Evolutionary conservation across 2,797 vertebrate species (phyloP).

Genomic region (Chelon labrosus): DNA sequence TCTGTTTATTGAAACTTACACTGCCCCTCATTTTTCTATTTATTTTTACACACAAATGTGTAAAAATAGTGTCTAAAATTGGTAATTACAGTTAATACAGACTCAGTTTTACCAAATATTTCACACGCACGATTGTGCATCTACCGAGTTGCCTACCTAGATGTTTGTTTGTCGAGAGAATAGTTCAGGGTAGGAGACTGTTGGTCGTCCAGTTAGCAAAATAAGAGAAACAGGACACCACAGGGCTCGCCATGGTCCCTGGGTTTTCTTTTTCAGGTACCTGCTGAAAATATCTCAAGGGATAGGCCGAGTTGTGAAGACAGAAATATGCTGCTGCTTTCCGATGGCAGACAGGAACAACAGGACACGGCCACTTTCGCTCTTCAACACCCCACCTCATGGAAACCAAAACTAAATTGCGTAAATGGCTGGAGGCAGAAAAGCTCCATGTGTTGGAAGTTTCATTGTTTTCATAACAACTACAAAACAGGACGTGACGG

Average conservation of each 20-base stretch:
- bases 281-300: constrained; percentile 83
- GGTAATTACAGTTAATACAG: neutral
- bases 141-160: neutral
- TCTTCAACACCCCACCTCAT: constrained; percentile 26
- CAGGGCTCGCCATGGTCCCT: constrained; percentile 54
- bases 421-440: constrained; percentile 14
- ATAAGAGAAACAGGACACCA: constrained; percentile 72
- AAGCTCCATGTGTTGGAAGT: constrained; percentile 8
- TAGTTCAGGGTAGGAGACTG: constrained; percentile 16
- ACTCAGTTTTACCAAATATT: neutral
- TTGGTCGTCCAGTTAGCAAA: constrained; percentile 62
- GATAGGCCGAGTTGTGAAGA: constrained; percentile 74
- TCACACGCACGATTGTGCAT: neutral
- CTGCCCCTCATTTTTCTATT: neutral
- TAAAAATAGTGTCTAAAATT: neutral
- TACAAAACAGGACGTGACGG: constrained; percentile 2
- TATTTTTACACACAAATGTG: neutral
- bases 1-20: neutral
- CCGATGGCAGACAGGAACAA: constrained; percentile 63
- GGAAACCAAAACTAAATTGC: constrained; percentile 15
- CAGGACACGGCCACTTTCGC: constrained; percentile 52
- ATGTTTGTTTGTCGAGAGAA: constrained; percentile 50
- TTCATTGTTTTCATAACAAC: constrained; percentile 19
- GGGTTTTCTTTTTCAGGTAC: constrained; percentile 82
- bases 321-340: constrained; percentile 73